Evolutionary conservation across 2,888 invertebrate species (phyloP), one percentile per base, ranked within the genome.

Genomic region (Polietes domitor): DNA sequence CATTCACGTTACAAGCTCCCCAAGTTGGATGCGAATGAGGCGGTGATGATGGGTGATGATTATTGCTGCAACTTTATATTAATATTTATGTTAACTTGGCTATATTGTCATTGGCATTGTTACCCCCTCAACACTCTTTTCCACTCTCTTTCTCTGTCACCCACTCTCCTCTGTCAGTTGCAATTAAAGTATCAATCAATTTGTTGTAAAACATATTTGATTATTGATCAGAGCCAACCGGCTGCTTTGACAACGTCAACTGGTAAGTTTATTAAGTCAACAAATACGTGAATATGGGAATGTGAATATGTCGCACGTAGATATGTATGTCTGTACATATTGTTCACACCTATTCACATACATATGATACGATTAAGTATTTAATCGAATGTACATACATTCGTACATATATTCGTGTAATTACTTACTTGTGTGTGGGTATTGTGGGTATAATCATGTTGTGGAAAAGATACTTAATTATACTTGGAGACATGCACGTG

Each of bases 111-210:
- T 5, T 47, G 47, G 4, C 4, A n/a, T n/a, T n/a, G n/a, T n/a
- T n/a, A 32, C 9, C 9, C 32, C 4, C 4, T 4, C 9, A 32
- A 4, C 9, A 32, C 32, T 32, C 32, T 32, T 32, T 9, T 32
- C 32, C 9, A 6, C 32, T 9, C 4, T 9, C 9, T 9, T 9
- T 32, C 5, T 4, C 32, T 9, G 32, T 21, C 0, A 21, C 55
- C 55, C 24, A 10, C 28, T 4, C 26, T 9, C 61, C 28, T 15
- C 28, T 26, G 61, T 61, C 61, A 28, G 26, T 61, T 61, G 12
- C 61, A 61, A 61, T 61, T 61, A 61, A 61, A 28, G 61, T 61
- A 28, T 61, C 61, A 61, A 61, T 61, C 61, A 61, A 61, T 61
- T 26, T 17, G 2, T n/a, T 4, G 32, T 32, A 32, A 32, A n/a